These are phyloP conservation scores for Caenorhabditis doughertyi DNA, from an alignment of 2,888 invertebrate species.

Conservation along the genomic window DNA sequence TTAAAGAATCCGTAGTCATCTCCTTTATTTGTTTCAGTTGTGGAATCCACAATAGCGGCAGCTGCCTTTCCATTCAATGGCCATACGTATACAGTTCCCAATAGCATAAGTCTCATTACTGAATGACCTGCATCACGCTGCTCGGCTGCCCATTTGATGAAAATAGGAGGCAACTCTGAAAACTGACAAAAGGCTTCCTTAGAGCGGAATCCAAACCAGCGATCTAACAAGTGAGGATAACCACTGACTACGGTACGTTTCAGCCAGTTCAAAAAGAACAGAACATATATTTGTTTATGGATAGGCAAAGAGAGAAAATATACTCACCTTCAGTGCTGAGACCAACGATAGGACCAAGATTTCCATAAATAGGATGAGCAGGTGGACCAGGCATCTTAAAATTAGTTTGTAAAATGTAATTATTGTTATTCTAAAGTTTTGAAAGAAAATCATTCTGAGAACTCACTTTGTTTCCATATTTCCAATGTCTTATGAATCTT, in stretches of 20 bases:
- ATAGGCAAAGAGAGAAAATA: background rate
- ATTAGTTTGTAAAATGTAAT: background rate
- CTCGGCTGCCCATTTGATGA: constrained; percentile 54
- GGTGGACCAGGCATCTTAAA: constrained; percentile 58
- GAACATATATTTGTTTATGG: background rate
- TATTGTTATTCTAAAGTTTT: too few relatives aligned
- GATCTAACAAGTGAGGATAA: constrained; percentile 76
- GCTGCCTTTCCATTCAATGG: constrained; percentile 62
- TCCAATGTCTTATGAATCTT: constrained; percentile 27
- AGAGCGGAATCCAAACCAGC: constrained; percentile 75
- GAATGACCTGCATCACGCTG: constrained; percentile 33
- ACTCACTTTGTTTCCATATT: constrained; percentile 50
- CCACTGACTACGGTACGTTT: constrained; percentile 68
- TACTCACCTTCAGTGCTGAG: constrained; percentile 45
- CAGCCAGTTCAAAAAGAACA: constrained; percentile 66
- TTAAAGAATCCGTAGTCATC: constrained; percentile 83
- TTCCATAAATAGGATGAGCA: constrained; percentile 50
- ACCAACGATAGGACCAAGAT: constrained; percentile 37
- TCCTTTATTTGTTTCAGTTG: constrained; percentile 82
- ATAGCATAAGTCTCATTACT: constrained; percentile 48
- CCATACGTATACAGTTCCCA: constrained; percentile 55
- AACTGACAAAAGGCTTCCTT: constrained; percentile 57
- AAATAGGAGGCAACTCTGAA: constrained; percentile 38
- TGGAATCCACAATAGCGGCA: constrained; percentile 78
- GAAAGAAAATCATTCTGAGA: background rate